Evolutionary conservation across 2,113 vertebrate species (phyloP), one percentile per base, ranked within the genome.

Genomic region (Tympanuchus pallidicinctus): DNA sequence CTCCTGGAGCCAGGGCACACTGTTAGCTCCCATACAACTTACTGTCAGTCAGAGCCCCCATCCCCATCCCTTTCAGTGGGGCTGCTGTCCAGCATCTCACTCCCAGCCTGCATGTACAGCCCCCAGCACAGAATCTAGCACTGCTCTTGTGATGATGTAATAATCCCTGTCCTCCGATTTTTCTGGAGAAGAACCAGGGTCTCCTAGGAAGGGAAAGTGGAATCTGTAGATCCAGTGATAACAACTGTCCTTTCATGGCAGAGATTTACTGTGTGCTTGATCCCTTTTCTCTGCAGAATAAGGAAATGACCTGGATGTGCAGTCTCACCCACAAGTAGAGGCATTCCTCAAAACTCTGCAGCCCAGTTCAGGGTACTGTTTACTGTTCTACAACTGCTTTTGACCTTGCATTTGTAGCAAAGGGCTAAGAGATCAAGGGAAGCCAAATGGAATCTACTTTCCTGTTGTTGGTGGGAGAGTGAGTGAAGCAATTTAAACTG

Each of bases 401-500:
- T 63, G 36, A 56, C 70, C 70, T 90, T 61, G 36, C 25, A 48
- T 85, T 72, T 87, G 72, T 79, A 87, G 57, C 27, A 87, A 69
- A 89, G 84, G 13, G 21, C 60, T 77, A 50, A 45, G 60, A 82
- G 64, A 85, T 43, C 71, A 88, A 89, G 82, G 32, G 9, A 63
- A 92, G 57, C 12, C 59, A 90, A 86, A 83, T 61, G 61, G 69
- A 92, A 85, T 32, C 30, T 72, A 6, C 0, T 1, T 47, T 89
- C 43, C 77, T 82, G 71, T 65, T 90, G 71, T n/a, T 82, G 63
- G 80, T 86, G 74, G n/a, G 7, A 72, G 36, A 92, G 56, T 7
- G 30, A 80, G 52, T 30, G 64, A 82, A 78, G 59, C 36, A 82
- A 88, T 75, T 19, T 83, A 70, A 89, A 89, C 89, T 82, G 87